phyloP scores from a whole-genome alignment of 2,113 vertebrate genomes.

The Zosterops japonicus region DNA sequence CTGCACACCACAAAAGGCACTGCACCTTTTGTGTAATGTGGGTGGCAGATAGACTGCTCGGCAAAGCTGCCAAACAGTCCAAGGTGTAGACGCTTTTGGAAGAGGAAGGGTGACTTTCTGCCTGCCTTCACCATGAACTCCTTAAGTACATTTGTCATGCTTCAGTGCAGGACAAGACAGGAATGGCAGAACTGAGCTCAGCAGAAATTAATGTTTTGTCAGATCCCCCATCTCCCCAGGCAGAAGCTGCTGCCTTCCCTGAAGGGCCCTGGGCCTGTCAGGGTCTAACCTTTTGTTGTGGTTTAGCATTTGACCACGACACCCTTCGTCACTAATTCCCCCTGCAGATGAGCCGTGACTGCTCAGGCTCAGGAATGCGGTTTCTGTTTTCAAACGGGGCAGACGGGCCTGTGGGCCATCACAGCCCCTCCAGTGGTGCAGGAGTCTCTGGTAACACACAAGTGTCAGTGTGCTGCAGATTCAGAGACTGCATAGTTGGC shows the following conservation, averaged over 20 bases:
- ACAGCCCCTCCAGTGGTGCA: neutral
- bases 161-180: accelerated
- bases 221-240: accelerated
- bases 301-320: neutral
- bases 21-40: neutral
- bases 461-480: neutral
- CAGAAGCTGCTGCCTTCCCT: neutral
- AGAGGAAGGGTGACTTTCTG: neutral
- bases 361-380: neutral
- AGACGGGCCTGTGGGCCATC: accelerated
- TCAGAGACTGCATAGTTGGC: neutral
- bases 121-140: neutral
- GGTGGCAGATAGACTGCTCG: neutral
- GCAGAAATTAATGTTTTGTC: neutral
- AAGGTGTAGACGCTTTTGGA: neutral
- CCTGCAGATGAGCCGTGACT: neutral
- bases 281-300: neutral
- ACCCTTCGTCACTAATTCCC: neutral
- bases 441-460: neutral
- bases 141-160: accelerated
- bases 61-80: neutral
- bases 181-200: neutral
- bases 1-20: neutral
- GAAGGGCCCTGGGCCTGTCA: neutral
- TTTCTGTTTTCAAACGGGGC: neutral